Conservation (phyloP, 2,888 invertebrate genomes). For the Criorhina ranunculi region DNA sequence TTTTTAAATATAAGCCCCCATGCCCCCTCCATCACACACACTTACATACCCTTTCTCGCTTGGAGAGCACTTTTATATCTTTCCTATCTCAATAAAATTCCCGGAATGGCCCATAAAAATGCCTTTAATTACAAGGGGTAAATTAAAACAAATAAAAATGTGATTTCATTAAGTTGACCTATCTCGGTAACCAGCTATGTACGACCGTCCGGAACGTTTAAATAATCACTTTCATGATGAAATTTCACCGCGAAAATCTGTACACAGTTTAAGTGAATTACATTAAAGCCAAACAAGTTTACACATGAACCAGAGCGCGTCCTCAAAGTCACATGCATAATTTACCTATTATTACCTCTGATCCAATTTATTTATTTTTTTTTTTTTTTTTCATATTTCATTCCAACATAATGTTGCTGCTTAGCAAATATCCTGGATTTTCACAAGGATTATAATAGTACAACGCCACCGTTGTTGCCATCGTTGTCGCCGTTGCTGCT, state of each 20-base stretch:
- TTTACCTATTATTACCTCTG: conserved; percentile 60
- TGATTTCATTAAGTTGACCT: conserved; percentile 67
- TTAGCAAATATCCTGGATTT: conserved; percentile 52
- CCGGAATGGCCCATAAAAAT: conserved; percentile 65
- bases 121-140: conserved; percentile 66
- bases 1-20: neutral
- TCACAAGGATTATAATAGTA: conserved; percentile 34
- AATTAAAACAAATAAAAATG: conserved; percentile 70
- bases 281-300: conserved; percentile 45
- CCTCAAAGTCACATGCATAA: conserved; percentile 55
- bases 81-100: conserved; percentile 56
- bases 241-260: conserved; percentile 30
- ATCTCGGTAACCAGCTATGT: conserved; percentile 4
- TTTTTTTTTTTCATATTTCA: conserved; percentile 30
- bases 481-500: neutral
- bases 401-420: conserved; percentile 48
- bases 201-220: conserved; percentile 37
- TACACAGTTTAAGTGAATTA: conserved; percentile 41
- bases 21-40: neutral
- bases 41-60: neutral
- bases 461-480: neutral
- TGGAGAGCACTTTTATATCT: conserved; percentile 18
- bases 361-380: conserved; percentile 34
- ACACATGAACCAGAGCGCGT: conserved; percentile 37
- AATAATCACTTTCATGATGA: conserved; percentile 55